A percentile compares a stretch with the other conserved stretches of the same genome.
Conservation (phyloP, 2,797 vertebrate species). For the Melanotaenia pygmaea region DNA sequence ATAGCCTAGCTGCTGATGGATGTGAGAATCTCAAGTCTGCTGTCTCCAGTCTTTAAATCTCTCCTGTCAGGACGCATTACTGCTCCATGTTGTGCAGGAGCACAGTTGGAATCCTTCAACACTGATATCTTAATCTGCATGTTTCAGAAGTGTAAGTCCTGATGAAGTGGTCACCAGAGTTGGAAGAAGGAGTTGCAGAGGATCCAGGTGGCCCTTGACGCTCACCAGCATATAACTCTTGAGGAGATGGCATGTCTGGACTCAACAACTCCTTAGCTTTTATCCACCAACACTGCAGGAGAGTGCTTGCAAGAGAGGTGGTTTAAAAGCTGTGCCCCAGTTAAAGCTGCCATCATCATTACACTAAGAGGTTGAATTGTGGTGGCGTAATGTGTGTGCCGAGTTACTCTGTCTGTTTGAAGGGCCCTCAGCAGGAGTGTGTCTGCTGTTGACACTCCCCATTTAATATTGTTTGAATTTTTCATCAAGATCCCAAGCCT, state of each 20-base stretch:
- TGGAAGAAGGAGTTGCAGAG: conserved; percentile 32
- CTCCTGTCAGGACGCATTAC: conserved; percentile 83
- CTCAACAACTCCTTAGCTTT: conserved; percentile 61
- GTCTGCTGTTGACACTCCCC: conserved; percentile 92
- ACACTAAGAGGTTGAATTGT: conserved; percentile 83
- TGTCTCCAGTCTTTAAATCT: conserved; percentile 64
- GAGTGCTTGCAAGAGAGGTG: conserved; percentile 72
- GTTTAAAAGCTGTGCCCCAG: conserved; percentile 81
- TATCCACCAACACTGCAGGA: conserved; percentile 23
- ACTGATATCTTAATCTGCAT: conserved; percentile 80
- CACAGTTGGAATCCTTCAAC: conserved; percentile 74
- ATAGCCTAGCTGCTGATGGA: conserved; percentile 66
- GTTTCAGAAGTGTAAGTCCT: conserved; percentile 71
- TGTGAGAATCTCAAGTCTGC: conserved; percentile 66
- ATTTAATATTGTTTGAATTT: conserved; percentile 98
- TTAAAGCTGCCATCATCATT: conserved; percentile 85
- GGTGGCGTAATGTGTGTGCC: conserved; percentile 91
- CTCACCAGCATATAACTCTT: conserved; percentile 63
- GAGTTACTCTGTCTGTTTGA: conserved; percentile 95
- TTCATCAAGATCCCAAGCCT: conserved; percentile 88
- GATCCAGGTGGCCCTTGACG: conserved; percentile 78
- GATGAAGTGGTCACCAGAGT: conserved; percentile 76
- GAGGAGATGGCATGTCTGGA: conserved; percentile 71
- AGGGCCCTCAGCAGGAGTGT: conserved; percentile 93
- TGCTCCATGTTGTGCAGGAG: conserved; percentile 54